Conservation (phyloP, 2,113 vertebrate genomes). For the Madoqua kirkii region DNA sequence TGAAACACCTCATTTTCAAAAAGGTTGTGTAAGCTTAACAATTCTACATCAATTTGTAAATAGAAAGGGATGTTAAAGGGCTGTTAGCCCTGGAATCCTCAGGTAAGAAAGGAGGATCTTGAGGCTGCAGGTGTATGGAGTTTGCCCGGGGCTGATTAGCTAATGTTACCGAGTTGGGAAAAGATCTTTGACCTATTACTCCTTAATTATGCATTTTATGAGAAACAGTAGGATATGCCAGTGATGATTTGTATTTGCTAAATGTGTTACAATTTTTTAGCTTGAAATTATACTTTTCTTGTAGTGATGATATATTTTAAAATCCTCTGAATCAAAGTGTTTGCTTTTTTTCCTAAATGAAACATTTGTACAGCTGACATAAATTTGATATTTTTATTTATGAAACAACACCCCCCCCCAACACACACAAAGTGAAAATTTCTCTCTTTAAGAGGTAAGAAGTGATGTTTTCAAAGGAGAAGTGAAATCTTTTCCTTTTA, state of each 20-base stretch:
- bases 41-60: background rate
- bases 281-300: constrained; percentile 21
- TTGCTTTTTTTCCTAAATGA: constrained; percentile 40
- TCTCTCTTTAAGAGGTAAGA: constrained; percentile 13
- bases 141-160: background rate
- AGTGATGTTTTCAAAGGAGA: constrained; percentile 38
- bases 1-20: constrained; percentile 1
- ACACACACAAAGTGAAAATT: background rate
- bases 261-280: background rate
- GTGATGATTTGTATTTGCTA: background rate
- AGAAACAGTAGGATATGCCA: background rate
- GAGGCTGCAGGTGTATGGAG: background rate
- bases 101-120: background rate
- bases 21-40: background rate
- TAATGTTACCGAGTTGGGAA: background rate
- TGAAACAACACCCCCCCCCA: background rate
- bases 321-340: constrained; percentile 34
- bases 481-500: constrained; percentile 38
- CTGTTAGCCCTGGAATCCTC: background rate
- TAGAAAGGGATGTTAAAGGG: background rate
- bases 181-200: background rate
- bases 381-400: constrained; percentile 54
- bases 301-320: constrained; percentile 28
- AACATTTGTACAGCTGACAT: constrained; percentile 45
- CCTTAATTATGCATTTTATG: constrained; percentile 23